Percentiles rank a stretch among this genome's conserved stretches.
Evolutionary conservation across 2,113 vertebrate species (phyloP).

Genomic region (Pleuronectes platessa): DNA sequence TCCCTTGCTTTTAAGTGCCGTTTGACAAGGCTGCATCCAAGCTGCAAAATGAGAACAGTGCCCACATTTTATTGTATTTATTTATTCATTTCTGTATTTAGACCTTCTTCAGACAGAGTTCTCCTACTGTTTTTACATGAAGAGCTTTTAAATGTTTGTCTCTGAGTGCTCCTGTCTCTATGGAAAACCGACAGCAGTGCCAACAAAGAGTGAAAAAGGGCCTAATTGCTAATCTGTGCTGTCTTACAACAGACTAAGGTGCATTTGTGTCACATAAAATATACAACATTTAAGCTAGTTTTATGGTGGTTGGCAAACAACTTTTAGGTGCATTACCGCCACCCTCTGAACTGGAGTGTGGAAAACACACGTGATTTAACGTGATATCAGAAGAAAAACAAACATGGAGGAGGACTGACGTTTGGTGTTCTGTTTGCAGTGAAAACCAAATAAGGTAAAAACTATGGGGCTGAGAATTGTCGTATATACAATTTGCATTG

Average conservation of each 20-base stretch:
- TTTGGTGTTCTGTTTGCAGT: too few relatives aligned
- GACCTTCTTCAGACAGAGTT: constrained; percentile 58
- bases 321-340: too few relatives aligned
- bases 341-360: too few relatives aligned
- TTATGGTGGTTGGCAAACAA: too few relatives aligned
- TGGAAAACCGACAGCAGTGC: constrained; percentile 60
- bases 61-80: constrained; percentile 80
- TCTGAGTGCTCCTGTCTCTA: constrained; percentile 58
- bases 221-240: constrained; percentile 72
- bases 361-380: too few relatives aligned
- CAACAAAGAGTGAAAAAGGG: constrained; percentile 68
- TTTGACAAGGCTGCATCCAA: constrained; percentile 79
- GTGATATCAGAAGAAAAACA: too few relatives aligned
- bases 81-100: constrained; percentile 83
- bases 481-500: too few relatives aligned
- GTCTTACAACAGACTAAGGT: constrained; percentile 55
- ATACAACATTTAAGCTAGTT: constrained; percentile 30
- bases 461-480: too few relatives aligned
- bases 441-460: too few relatives aligned
- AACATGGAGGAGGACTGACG: too few relatives aligned
- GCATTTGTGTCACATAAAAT: constrained; percentile 51
- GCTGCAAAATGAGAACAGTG: constrained; percentile 74
- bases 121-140: constrained; percentile 74
- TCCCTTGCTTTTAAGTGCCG: constrained; percentile 79
- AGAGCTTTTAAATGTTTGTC: constrained; percentile 81